Base-by-base conservation (phyloP, 2,113 vertebrate genomes). In the Herpailurus yagouaroundi region DNA sequence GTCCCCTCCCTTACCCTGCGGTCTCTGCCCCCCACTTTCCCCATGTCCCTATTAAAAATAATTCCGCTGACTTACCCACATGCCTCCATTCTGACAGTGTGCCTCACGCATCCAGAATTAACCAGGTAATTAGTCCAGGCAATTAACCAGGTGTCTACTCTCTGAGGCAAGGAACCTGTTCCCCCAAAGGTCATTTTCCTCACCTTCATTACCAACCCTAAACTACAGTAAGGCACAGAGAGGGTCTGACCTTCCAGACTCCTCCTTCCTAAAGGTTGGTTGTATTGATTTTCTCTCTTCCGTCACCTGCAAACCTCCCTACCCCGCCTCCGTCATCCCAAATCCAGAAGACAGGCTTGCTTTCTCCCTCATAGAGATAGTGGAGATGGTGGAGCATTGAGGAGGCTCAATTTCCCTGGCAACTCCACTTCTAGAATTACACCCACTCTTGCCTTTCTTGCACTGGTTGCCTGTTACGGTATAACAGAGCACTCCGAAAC, bases 221-320 rank as follows among this genome's bases (percentile, higher is more conserved):
- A 27, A 18, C 15, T 16, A 4, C 2, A 1, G 6, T 3, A 1
- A 1, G 1, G 2, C 55, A 7, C 15, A 27, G 0, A 31, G 86
- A 19, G 36, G 23, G 1, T 33, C 50, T 41, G 29, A 13, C 25
- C 38, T 36, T n/a, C n/a, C 36, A 12, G 19, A 55, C 27, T 38
- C 63, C 23, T 3, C 38, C 23, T 16, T 29, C 68, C 68, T 41
- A 9, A 8, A 0, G 57, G 11, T 4, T 27, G 21, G 15, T 4
- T 21, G 21, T 3, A 1, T 14, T 5, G 31, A 64, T 23, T 60
- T 60, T 60, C 10, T 25, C 15, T 48, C 36, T 3, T 9, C 52
- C 18, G 1, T 15, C 73, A 36, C 23, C 55, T 31, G 3, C 74
- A 15, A 5, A 3, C 55, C 16, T 55, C 55, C 3, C 13, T 21